phyloP scores from a whole-genome alignment of 2,113 vertebrate genomes.

The Vulpes vulpes region DNA sequence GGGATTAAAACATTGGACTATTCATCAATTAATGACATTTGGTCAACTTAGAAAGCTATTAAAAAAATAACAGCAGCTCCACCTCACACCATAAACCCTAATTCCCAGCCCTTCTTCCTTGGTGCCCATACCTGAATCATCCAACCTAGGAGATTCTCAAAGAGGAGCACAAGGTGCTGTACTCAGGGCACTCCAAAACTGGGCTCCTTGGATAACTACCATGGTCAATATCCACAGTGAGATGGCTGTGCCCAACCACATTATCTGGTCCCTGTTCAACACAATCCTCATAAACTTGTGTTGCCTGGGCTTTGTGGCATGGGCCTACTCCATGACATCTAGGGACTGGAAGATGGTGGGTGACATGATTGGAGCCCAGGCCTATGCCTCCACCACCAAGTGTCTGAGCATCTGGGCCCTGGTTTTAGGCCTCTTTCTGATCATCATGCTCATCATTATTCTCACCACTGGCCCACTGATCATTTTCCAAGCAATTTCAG shows the following conservation, averaged over 20 bases:
- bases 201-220: not conserved
- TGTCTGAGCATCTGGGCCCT: not conserved
- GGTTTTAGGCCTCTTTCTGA: not conserved
- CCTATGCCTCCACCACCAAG: not conserved
- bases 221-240: not conserved
- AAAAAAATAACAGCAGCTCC: not conserved
- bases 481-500: not conserved
- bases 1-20: not conserved
- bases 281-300: not conserved
- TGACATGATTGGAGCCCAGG: not conserved
- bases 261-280: not conserved
- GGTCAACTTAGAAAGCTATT: not conserved
- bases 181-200: not conserved
- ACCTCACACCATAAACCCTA: not conserved
- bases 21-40: not conserved
- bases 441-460: not conserved
- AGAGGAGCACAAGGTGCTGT: not conserved
- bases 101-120: not conserved
- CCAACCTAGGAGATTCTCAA: not conserved
- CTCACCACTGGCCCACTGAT: not conserved
- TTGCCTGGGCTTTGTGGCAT: not conserved
- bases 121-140: not conserved
- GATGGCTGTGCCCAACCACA: not conserved
- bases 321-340: not conserved
- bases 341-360: not conserved